phyloP scores from a whole-genome alignment of 1,140 invertebrate species.

The Nephotettix cincticeps region DNA sequence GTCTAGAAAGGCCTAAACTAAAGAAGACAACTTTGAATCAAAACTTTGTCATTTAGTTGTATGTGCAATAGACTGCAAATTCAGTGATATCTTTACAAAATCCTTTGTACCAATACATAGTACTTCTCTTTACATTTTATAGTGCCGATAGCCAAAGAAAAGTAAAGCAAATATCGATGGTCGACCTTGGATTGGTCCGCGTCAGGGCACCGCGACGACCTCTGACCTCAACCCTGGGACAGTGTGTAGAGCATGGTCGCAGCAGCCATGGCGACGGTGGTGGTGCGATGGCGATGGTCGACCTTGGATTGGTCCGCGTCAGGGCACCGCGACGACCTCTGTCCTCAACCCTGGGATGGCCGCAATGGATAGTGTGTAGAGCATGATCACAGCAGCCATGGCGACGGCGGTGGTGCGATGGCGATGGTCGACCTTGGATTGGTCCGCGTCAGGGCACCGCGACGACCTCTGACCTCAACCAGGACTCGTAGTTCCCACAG shows the following conservation, averaged over 20 bases:
- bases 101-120: too few relatives aligned
- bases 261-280: neutral
- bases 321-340: neutral
- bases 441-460: neutral
- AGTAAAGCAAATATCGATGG: too few relatives aligned
- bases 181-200: neutral
- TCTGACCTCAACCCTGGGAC: neutral
- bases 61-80: too few relatives aligned
- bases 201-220: neutral
- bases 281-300: neutral
- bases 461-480: neutral
- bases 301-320: neutral
- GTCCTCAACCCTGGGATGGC: neutral
- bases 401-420: neutral
- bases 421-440: neutral
- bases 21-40: too few relatives aligned
- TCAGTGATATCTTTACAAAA: too few relatives aligned
- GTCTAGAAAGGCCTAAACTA: too few relatives aligned
- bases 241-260: too few relatives aligned
- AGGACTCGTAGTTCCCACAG: constrained; percentile 21
- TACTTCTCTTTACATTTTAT: too few relatives aligned
- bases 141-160: too few relatives aligned
- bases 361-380: too few relatives aligned
- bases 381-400: too few relatives aligned
- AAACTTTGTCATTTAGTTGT: too few relatives aligned